Base-by-base conservation (phyloP, 2,113 vertebrate genomes). In the Ophiodon elongatus region DNA sequence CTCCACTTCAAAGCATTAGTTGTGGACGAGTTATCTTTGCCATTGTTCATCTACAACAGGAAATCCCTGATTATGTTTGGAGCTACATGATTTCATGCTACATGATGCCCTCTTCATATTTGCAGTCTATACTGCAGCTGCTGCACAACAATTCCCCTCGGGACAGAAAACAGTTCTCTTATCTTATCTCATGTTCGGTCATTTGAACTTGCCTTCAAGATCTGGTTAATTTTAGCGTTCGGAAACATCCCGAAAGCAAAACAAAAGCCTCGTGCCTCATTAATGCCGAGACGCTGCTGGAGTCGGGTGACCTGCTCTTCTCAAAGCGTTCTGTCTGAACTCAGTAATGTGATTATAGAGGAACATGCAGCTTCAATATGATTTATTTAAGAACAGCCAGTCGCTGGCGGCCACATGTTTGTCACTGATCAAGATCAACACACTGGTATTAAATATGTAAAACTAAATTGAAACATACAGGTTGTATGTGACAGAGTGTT, bases 311-410 rank as follows among this genome's bases (percentile, higher is more conserved):
- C 73, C 23, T 8, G 71, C 73, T 57, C 37, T 70, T 73, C 73
- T 73, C 65, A 82, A 57, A 41, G 50, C 37, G 1, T 37, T 75
- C 82, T 57, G 62, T 1, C 71, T 71, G 39, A 11, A 8, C 68
- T 72, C 79, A 67, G 27, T 27, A 89, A 91, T 89, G 76, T 73
- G 78, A 90, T 93, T 92, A 90, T 1, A 2, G 80, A 77, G 76
- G 60, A 85, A 74, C 87, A 90, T 80, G 43, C 73, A 60, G 68
- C 82, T 47, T 50, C 56, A 88, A 91, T 84, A 79, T 10, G 39
- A 91, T 90, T 89, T 62, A 41, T 59, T 60, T 41, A n/a, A 23
- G 35, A 77, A 70, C 67, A 80, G 64, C 33, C 31, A 33, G 45
- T 31, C 47, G 7, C 37, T 11, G 43, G 9, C 41, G 39, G 9